These are phyloP conservation scores for Gastrophysa polygoni DNA, from an alignment of 2,888 invertebrate genomes.

Conservation along the genomic window DNA sequence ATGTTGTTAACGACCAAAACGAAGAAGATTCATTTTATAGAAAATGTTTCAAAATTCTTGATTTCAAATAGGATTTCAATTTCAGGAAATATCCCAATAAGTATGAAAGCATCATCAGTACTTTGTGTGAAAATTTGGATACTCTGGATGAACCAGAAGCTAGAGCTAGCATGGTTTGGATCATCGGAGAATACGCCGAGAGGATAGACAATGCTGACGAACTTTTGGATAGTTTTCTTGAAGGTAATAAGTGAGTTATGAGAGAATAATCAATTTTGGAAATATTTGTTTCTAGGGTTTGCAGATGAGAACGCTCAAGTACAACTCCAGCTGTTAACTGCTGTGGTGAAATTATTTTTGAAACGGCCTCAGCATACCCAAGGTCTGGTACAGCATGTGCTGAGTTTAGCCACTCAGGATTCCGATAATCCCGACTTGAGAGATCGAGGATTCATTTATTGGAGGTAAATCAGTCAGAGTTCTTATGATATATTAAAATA, in stretches of 20 bases:
- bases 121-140: constrained; percentile 97
- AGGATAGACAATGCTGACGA: constrained; percentile 99
- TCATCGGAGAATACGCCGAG: constrained; percentile 97
- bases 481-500: no score
- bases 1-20: neutral
- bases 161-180: constrained; percentile 96
- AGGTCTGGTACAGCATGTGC: constrained; percentile 95
- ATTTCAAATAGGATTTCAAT: no score
- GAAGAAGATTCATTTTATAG: neutral
- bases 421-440: constrained; percentile 98
- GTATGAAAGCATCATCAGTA: constrained; percentile 99
- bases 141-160: constrained; percentile 99
- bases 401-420: constrained; percentile 87
- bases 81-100: constrained; percentile 93
- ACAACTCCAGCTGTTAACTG: constrained; percentile 94
- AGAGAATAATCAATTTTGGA: neutral
- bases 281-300: constrained; percentile 41
- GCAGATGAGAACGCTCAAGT: constrained; percentile 56
- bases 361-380: constrained; percentile 98
- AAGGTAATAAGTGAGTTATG: constrained; percentile 61
- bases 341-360: constrained; percentile 97
- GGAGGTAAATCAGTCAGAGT: constrained; percentile 81
- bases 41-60: constrained; percentile 14
- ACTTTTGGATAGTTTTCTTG: constrained; percentile 94
- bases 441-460: constrained; percentile 99